phyloP scores from a whole-genome alignment of 2,797 vertebrate species.

The Periophthalmus magnuspinnatus region DNA sequence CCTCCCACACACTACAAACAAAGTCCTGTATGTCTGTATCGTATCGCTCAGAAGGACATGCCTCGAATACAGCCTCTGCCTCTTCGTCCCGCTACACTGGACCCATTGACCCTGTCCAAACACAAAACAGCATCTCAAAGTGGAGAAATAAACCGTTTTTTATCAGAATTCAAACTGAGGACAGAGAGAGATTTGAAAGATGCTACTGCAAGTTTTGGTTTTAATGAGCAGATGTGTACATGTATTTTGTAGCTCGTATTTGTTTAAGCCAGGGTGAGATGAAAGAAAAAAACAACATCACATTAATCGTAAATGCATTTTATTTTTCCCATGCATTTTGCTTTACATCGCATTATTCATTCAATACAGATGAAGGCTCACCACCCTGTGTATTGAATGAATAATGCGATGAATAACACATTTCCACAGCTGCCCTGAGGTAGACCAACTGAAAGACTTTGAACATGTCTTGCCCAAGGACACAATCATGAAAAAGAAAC shows the following conservation, averaged over 20 bases:
- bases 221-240: slow-evolving; percentile 5
- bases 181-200: slow-evolving; percentile 17
- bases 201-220: slow-evolving; percentile 16
- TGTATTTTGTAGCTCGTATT: slow-evolving; percentile 2
- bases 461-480: too few species aligned
- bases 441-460: too few species aligned
- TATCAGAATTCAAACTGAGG: slow-evolving; percentile 12
- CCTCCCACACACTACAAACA: slow-evolving; percentile 65
- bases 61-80: slow-evolving; percentile 43
- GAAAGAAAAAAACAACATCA: too few species aligned
- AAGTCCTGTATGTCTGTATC: slow-evolving; percentile 63
- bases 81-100: slow-evolving; percentile 54
- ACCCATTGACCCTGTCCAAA: slow-evolving; percentile 33
- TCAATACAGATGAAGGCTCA: too few species aligned
- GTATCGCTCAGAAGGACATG: slow-evolving; percentile 32
- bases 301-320: too few species aligned
- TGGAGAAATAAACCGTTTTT: slow-evolving; percentile 32
- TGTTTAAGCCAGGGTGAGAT: too few species aligned
- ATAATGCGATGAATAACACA: too few species aligned
- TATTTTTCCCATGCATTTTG: too few species aligned
- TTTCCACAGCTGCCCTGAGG: too few species aligned
- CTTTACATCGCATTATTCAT: too few species aligned
- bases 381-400: too few species aligned
- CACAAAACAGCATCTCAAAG: slow-evolving; percentile 32
- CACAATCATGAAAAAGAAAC: too few species aligned